Percentiles rank a stretch among this genome's conserved stretches.
phyloP scores from a whole-genome alignment of 2,113 vertebrate genomes.

The Neolamprologus brichardi region DNA sequence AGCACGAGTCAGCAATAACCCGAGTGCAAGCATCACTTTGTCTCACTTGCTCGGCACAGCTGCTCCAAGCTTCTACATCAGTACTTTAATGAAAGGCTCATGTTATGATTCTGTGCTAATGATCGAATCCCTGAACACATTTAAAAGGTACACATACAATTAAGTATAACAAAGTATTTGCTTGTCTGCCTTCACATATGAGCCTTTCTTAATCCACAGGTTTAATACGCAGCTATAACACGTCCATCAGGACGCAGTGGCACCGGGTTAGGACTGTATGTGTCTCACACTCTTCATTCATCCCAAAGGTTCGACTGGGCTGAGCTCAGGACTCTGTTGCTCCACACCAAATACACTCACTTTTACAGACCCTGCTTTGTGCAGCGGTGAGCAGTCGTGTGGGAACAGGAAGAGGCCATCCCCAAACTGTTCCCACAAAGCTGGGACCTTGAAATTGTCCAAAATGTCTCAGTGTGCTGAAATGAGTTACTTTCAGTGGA shows the following conservation, averaged over 20 bases:
- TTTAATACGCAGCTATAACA: neutral
- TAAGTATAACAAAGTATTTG: neutral
- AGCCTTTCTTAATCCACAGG: neutral
- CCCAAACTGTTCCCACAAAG: neutral
- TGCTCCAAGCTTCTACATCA: fast-evolving
- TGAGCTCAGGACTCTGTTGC: neutral
- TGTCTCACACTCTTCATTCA: neutral
- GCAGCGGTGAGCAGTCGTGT: fast-evolving
- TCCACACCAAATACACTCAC: neutral
- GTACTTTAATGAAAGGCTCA: neutral
- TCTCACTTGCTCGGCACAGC: neutral
- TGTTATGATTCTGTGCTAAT: fast-evolving
- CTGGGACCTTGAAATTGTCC: fast-evolving
- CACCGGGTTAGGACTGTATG: fast-evolving
- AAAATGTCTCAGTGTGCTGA: neutral
- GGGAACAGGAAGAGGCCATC: neutral
- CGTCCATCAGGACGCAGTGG: neutral
- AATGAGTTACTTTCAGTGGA: fast-evolving
- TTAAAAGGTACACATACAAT: neutral
- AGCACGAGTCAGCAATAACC: neutral
- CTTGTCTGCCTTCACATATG: neutral
- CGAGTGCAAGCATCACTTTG: neutral
- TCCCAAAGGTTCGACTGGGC: fast-evolving
- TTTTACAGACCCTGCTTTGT: neutral
- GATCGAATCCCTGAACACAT: fast-evolving